A percentile compares a stretch with the other conserved stretches of the same genome.
phyloP scores from a whole-genome alignment of 2,797 vertebrate species.

The Micropoecilia bifurca region DNA sequence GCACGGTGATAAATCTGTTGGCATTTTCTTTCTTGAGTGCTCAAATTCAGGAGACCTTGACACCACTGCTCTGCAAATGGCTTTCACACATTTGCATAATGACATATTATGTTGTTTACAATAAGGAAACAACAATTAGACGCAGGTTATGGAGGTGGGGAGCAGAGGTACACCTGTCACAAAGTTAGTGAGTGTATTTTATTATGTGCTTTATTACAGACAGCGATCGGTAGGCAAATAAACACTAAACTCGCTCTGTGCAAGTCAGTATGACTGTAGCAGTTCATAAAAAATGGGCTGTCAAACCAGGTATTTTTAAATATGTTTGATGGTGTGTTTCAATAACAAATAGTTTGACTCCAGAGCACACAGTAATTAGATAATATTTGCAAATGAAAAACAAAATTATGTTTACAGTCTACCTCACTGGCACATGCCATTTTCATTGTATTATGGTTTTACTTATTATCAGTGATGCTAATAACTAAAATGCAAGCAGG shows the following conservation, averaged over 20 bases:
- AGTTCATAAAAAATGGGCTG: constrained; percentile 1
- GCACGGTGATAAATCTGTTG: constrained; percentile 59
- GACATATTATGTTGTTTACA: constrained; percentile 70
- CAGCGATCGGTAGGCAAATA: background rate
- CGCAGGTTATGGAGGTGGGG: background rate
- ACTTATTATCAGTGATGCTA: background rate
- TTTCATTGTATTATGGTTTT: background rate
- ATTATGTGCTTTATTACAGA: background rate
- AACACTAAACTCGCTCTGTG: background rate
- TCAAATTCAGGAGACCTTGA: constrained; percentile 34
- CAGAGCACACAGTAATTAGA: constrained; percentile 33
- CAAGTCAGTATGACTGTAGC: background rate
- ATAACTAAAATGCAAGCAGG: constrained; percentile 17
- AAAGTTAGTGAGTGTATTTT: constrained; percentile 14
- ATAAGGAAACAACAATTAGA: constrained; percentile 64
- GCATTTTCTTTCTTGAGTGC: constrained; percentile 54
- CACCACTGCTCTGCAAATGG: constrained; percentile 34
- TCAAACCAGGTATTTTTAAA: background rate
- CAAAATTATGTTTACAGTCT: background rate
- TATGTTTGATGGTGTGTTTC: constrained; percentile 1
- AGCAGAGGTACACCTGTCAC: constrained; percentile 35
- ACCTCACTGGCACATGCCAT: background rate
- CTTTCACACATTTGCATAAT: constrained; percentile 70
- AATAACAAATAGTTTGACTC: constrained; percentile 24
- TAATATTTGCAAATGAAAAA: constrained; percentile 34